Base-by-base conservation (phyloP, 2,797 vertebrate species). In the Cirrhinus molitorella region DNA sequence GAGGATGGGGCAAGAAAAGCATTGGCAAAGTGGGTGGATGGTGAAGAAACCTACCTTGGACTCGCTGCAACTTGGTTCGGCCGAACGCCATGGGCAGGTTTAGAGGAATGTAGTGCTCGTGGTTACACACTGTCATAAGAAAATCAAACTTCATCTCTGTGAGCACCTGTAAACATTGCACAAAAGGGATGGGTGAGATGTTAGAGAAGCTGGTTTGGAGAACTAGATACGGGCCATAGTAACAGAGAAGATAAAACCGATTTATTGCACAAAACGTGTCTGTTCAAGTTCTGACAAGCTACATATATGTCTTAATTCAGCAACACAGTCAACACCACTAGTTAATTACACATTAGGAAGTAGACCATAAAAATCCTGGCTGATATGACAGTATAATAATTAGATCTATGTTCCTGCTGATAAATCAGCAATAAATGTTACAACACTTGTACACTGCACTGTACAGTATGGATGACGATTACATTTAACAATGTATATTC, bases 131-230 rank as follows among this genome's bases (percentile, higher is more conserved):
- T 0, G 96, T 94, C 94, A 98, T 97, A 84, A 99, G 94, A 90
- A 99, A 99, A 79, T 99, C 97, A 92, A 99, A 98, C 86, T 99
- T 99, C 94, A 99, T 97, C 90, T 99, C 97, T 49, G 94, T 94
- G 91, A 99, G 93, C 74, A 96, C 94, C 98, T 99, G 90, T 2
- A 3, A 40, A 78, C 17, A 17, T 57, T 16, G 17, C 8, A 84
- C 17, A 43, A 31, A 13, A 37, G 0, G 6, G 17, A 63, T 61
- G 37, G 3, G 12, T 10, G 12, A 76, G 31, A n/a, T 23, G 16
- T n/a, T 17, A 63, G 57, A 45, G 9, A 31, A 63, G 51, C 8
- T 2, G 13, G 34, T 74, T 43, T 17, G 14, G 14, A 19, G 34
- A 75, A n/a, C 4, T 23, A 72, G 25, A 71, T 71, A 57, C 7